Percentiles rank a stretch among this genome's conserved stretches.
These are phyloP conservation scores for Macrosteles quadrilineatus DNA, from an alignment of 1,140 invertebrate genomes.

Conservation along the genomic window DNA sequence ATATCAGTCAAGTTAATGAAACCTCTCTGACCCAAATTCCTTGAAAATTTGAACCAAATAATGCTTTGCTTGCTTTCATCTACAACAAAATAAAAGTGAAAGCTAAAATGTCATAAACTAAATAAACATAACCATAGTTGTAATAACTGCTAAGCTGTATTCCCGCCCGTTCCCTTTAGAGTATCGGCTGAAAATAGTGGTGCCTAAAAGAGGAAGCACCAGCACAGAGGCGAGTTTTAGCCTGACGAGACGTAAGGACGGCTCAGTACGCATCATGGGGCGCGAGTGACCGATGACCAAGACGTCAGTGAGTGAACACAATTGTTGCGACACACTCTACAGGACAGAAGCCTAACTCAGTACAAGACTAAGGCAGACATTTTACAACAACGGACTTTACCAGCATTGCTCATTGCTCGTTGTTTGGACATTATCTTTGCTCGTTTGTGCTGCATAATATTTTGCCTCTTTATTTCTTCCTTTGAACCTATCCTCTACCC, in stretches of 20 bases:
- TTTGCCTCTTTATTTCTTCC: too few species aligned
- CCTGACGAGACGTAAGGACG: background rate
- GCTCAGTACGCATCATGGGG: background rate
- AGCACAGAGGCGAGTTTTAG: constrained; percentile 1
- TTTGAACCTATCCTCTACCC: too few species aligned
- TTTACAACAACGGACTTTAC: too few species aligned
- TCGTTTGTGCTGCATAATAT: too few species aligned
- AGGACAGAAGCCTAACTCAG: background rate
- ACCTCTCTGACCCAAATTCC: too few species aligned
- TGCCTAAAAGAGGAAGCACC: constrained; percentile 4
- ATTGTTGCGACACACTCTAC: background rate
- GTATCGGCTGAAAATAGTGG: constrained; percentile 13
- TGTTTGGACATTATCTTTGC: too few species aligned
- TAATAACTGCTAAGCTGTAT: background rate
- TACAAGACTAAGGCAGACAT: background rate
- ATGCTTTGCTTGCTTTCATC: too few species aligned
- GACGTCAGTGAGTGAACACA: constrained; percentile 6
- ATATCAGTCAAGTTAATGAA: too few species aligned
- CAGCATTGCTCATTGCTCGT: too few species aligned
- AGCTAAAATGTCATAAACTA: too few species aligned
- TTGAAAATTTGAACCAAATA: too few species aligned
- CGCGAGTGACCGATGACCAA: background rate
- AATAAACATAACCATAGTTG: background rate
- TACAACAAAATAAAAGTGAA: too few species aligned
- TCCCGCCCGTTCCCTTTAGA: background rate